Conservation (phyloP, 2,797 vertebrate genomes). For the Enteromius mattozi region DNA sequence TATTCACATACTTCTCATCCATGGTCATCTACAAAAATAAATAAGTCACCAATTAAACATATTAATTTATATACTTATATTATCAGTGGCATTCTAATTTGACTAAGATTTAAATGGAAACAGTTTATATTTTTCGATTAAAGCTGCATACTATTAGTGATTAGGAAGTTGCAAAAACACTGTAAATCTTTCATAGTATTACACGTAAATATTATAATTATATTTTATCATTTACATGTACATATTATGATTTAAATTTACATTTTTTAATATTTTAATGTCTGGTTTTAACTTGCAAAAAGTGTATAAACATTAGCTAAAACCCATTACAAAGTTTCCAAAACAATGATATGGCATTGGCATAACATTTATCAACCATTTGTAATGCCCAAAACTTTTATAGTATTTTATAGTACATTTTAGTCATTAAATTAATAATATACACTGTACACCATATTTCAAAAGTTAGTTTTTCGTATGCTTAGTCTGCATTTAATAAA, state of each 20-base stretch:
- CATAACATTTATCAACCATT: background rate
- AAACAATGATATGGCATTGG: background rate
- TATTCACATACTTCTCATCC: slow-evolving; percentile 99
- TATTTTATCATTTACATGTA: background rate
- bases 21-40: slow-evolving; percentile 90
- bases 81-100: background rate
- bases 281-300: background rate
- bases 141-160: background rate
- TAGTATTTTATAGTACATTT: background rate
- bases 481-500: background rate
- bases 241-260: background rate
- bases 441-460: background rate
- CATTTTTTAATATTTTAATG: background rate
- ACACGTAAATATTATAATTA: background rate
- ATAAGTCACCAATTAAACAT: background rate
- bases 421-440: background rate
- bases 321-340: background rate
- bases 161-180: background rate
- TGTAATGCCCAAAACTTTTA: background rate
- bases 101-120: background rate
- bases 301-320: background rate
- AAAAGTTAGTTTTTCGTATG: background rate
- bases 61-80: no score
- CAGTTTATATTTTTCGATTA: background rate
- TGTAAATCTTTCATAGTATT: background rate